Percentiles rank a stretch among this genome's conserved stretches.
Evolutionary conservation across 2,113 vertebrate species (phyloP).

Genomic region (Rhinopomastus cyanomelas): DNA sequence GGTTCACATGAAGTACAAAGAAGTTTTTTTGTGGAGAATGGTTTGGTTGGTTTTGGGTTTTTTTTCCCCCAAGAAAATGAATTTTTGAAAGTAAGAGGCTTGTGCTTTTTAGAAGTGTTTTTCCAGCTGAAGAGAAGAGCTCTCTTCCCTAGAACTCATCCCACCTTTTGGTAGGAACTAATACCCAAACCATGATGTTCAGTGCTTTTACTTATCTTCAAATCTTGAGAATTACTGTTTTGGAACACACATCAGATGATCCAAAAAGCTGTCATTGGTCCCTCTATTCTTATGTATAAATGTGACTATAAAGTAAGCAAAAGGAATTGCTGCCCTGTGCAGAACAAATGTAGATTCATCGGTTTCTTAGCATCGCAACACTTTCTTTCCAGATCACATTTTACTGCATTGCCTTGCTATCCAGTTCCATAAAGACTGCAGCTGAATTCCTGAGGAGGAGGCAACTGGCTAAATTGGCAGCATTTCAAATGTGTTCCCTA

Average conservation of each 20-base stretch:
- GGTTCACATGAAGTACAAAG: not conserved
- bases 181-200: not conserved
- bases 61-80: not conserved
- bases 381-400: not conserved
- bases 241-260: not conserved
- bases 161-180: not conserved
- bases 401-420: not conserved
- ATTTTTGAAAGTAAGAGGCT: not conserved
- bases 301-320: not conserved
- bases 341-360: not conserved
- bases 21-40: not conserved
- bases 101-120: not conserved
- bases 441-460: not conserved
- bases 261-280: not conserved
- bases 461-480: not conserved
- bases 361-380: not conserved
- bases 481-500: slow-evolving; percentile 5
- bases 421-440: not conserved
- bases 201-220: not conserved
- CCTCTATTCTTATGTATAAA: not conserved
- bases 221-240: not conserved
- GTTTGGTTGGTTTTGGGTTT: no score
- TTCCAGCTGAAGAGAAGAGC: not conserved
- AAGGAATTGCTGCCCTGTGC: not conserved
- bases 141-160: not conserved